These are phyloP conservation scores for Oplegnathus fasciatus DNA, from an alignment of 2,113 vertebrate genomes.

Conservation along the genomic window DNA sequence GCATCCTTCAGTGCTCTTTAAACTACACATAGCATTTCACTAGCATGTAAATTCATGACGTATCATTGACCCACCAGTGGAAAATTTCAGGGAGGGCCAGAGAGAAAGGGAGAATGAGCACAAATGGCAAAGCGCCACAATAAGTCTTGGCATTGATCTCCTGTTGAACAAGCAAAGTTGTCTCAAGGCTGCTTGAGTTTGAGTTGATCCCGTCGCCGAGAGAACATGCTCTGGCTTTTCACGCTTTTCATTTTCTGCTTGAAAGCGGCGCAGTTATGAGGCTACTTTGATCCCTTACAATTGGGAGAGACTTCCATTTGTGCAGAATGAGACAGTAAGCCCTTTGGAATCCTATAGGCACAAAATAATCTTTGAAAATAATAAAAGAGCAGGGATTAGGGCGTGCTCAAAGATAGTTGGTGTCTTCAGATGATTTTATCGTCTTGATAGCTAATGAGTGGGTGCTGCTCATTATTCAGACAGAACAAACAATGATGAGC, in stretches of 20 bases:
- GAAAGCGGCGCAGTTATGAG: conserved; percentile 52
- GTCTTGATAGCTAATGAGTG: conserved; percentile 16
- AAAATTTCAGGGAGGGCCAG: conserved; percentile 27
- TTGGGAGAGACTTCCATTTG: conserved; percentile 45
- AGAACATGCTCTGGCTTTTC: conserved; percentile 40
- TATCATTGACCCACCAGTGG: conserved; percentile 24
- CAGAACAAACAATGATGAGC: conserved; percentile 36
- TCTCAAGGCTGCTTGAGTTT: conserved; percentile 59
- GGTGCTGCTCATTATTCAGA: background rate
- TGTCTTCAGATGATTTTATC: conserved; percentile 13
- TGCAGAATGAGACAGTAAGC: conserved; percentile 39
- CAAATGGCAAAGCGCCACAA: conserved; percentile 24
- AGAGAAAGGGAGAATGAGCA: conserved; percentile 10
- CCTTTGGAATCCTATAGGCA: conserved; percentile 40
- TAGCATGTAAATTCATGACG: conserved; percentile 37
- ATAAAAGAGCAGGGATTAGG: conserved; percentile 36
- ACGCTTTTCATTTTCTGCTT: conserved; percentile 60
- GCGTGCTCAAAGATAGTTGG: background rate
- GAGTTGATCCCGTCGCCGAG: conserved; percentile 35
- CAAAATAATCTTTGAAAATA: conserved; percentile 45
- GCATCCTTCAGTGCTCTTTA: conserved; percentile 36
- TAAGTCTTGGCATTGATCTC: conserved; percentile 50
- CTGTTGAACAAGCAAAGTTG: conserved; percentile 53
- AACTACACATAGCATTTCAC: conserved; percentile 19
- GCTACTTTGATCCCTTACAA: conserved; percentile 63